phyloP scores from a whole-genome alignment of 2,113 vertebrate genomes.

The Takifugu flavidus region DNA sequence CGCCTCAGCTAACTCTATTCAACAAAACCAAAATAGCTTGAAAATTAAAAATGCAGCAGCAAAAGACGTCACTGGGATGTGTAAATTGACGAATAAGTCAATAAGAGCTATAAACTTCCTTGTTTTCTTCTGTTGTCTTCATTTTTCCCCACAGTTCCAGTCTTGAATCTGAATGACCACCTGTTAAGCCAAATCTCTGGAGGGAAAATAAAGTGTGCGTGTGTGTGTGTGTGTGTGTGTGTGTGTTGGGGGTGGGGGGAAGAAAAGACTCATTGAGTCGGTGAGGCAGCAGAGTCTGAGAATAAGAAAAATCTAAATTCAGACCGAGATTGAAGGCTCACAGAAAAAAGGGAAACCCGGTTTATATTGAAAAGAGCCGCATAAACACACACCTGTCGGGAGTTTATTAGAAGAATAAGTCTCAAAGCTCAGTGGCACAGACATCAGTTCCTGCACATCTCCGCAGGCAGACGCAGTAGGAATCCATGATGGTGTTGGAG shows the following conservation, averaged over 20 bases:
- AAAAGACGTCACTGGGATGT: no score
- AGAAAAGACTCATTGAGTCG: constrained; percentile 54
- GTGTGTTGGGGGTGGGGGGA: constrained; percentile 11
- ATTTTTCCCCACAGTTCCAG: constrained; percentile 32
- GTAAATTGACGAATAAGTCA: no score
- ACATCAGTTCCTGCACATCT: background rate
- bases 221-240: constrained; percentile 21
- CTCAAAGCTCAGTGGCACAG: background rate
- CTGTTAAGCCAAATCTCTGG: constrained; percentile 49
- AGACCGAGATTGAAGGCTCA: background rate
- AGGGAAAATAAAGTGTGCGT: constrained; percentile 21
- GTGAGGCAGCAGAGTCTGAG: constrained; percentile 9
- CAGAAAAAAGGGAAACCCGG: background rate
- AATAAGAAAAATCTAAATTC: background rate
- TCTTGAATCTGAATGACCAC: constrained; percentile 67
- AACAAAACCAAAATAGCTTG: no score
- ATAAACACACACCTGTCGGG: constrained; percentile 30
- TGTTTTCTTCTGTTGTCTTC: constrained; percentile 1
- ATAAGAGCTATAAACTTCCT: background rate
- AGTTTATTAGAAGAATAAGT: constrained; percentile 13
- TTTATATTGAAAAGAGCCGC: constrained; percentile 3
- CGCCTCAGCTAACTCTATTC: no score
- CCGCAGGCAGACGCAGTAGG: background rate
- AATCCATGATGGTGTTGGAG: background rate
- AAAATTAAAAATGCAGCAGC: no score